Evolutionary conservation across 2,113 vertebrate species (phyloP).

Genomic region (Circaetus gallicus): DNA sequence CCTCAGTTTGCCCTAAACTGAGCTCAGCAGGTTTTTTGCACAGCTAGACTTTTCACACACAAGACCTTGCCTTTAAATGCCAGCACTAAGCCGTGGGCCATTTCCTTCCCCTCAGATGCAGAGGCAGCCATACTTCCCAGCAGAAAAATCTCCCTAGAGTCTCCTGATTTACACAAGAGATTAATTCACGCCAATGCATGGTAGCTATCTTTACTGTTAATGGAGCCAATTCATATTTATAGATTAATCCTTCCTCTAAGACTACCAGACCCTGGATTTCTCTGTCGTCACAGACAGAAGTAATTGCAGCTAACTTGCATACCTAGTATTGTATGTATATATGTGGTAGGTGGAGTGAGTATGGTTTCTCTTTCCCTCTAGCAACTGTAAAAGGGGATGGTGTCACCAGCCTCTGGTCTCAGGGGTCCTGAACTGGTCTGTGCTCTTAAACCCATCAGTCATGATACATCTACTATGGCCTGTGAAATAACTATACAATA

Average conservation of each 20-base stretch:
- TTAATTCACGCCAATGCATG: background rate
- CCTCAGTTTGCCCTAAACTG: background rate
- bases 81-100: background rate
- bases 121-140: background rate
- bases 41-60: background rate
- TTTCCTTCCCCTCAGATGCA: background rate
- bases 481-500: background rate
- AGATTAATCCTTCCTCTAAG: background rate
- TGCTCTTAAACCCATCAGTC: background rate
- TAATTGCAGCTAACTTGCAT: background rate
- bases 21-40: background rate
- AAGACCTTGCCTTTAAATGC: background rate
- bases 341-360: accelerated
- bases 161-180: background rate
- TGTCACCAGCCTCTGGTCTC: background rate
- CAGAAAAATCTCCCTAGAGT: background rate
- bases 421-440: background rate
- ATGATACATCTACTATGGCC: background rate
- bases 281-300: background rate
- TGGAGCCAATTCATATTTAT: background rate
- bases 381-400: background rate
- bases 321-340: background rate
- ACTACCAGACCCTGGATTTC: background rate
- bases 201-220: background rate
- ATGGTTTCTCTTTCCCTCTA: background rate